phyloP scores from a whole-genome alignment of 64 coral and sea anemone genomes.

The Pocillopora damicornis region DNA sequence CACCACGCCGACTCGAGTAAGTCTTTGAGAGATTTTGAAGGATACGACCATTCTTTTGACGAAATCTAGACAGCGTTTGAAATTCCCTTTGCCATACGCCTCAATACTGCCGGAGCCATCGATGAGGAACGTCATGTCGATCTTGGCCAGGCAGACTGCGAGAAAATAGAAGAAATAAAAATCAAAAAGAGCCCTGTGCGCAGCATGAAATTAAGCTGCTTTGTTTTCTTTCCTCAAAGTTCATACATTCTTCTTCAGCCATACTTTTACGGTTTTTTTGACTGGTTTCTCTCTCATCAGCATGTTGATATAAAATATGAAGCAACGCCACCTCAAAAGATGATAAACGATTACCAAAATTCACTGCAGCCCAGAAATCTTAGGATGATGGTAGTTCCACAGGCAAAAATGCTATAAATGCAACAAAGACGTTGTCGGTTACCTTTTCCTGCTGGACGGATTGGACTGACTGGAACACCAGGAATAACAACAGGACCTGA shows the following conservation, averaged over 20 bases:
- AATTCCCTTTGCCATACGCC: slow-evolving; percentile 51
- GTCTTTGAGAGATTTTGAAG: slow-evolving; percentile 48
- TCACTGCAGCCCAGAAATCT: too few relatives aligned
- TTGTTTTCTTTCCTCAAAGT: too few relatives aligned
- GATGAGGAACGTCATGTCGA: slow-evolving; percentile 69
- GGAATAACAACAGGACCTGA: slow-evolving; percentile 18
- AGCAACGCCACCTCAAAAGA: too few relatives aligned
- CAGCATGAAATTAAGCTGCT: background rate
- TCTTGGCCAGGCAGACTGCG: slow-evolving; percentile 51
- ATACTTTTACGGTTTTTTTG: too few relatives aligned
- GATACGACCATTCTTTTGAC: slow-evolving; percentile 54
- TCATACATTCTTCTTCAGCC: too few relatives aligned
- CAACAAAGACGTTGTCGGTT: background rate
- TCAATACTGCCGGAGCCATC: slow-evolving; percentile 90
- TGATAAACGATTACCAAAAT: too few relatives aligned
- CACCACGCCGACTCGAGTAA: slow-evolving; percentile 45
- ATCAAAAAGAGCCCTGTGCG: background rate
- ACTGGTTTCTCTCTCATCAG: too few relatives aligned
- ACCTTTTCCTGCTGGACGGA: slow-evolving; percentile 36
- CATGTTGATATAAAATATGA: too few relatives aligned
- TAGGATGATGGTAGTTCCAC: too few relatives aligned
- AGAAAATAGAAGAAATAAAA: background rate
- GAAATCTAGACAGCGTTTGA: slow-evolving; percentile 57
- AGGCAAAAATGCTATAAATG: too few relatives aligned
- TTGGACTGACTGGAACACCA: slow-evolving; percentile 18